phyloP scores from a whole-genome alignment of 2,888 invertebrate genomes.

The Idaea straminata region DNA sequence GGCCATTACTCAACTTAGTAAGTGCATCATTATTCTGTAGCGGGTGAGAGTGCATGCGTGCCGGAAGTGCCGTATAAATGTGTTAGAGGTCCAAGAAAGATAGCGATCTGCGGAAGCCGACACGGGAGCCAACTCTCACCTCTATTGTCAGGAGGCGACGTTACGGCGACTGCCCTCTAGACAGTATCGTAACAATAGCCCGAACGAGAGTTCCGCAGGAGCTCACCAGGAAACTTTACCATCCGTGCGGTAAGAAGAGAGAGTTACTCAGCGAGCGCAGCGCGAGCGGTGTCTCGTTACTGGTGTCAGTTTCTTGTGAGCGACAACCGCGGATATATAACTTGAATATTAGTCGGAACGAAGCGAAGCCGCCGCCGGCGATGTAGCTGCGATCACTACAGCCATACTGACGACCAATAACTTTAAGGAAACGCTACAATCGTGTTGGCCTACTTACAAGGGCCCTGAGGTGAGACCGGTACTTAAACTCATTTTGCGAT shows the following conservation, averaged over 20 bases:
- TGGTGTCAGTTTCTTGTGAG: slow-evolving; percentile 61
- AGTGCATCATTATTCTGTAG: slow-evolving; percentile 31
- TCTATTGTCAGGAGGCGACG: slow-evolving; percentile 61
- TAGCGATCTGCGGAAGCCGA: slow-evolving; percentile 64
- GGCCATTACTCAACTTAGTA: slow-evolving; percentile 27
- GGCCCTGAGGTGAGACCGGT: slow-evolving; percentile 60
- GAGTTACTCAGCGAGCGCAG: slow-evolving; percentile 59
- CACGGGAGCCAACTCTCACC: slow-evolving; percentile 64
- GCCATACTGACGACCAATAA: slow-evolving; percentile 46
- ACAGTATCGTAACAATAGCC: slow-evolving; percentile 59
- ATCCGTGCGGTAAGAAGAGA: slow-evolving; percentile 66
- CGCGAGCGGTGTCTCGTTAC: slow-evolving; percentile 63
- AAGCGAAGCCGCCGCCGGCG: slow-evolving; percentile 37
- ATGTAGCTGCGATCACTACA: slow-evolving; percentile 47
- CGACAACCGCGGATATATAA: slow-evolving; percentile 70
- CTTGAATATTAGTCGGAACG: slow-evolving; percentile 48
- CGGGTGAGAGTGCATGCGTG: slow-evolving; percentile 41
- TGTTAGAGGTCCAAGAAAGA: slow-evolving; percentile 54
- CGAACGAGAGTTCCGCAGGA: slow-evolving; percentile 42
- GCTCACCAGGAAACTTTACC: slow-evolving; percentile 68
- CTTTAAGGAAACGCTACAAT: slow-evolving; percentile 60
- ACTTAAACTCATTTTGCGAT: slow-evolving; percentile 43
- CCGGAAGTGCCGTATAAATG: slow-evolving; percentile 52
- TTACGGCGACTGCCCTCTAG: slow-evolving; percentile 65
- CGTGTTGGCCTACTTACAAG: slow-evolving; percentile 52